Percentiles rank a stretch among this genome's conserved stretches.
phyloP scores from a whole-genome alignment of 2,113 vertebrate species.

The Ornithorhynchus anatinus region DNA sequence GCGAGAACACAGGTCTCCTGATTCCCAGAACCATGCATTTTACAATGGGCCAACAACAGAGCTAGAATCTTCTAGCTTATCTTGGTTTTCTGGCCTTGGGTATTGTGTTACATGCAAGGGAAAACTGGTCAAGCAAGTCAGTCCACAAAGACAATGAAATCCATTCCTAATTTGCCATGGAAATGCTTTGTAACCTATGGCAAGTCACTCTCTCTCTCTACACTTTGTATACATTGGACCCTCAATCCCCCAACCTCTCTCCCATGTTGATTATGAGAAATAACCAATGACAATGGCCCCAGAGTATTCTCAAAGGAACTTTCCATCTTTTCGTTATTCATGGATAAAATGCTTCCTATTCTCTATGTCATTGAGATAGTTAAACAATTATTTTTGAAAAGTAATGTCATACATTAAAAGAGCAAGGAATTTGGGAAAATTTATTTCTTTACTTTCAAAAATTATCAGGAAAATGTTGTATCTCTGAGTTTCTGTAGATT shows the following conservation, averaged over 20 bases:
- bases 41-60: too few species aligned
- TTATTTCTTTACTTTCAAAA: too few species aligned
- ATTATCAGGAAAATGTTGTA: constrained; percentile 35
- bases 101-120: too few species aligned
- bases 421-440: constrained; percentile 54
- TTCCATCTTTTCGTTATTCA: too few species aligned
- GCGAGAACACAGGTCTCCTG: too few species aligned
- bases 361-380: constrained; percentile 37
- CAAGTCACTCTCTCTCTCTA: neutral
- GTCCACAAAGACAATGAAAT: neutral
- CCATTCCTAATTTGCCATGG: neutral
- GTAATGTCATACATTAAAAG: constrained; percentile 46
- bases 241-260: too few species aligned
- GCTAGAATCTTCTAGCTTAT: too few species aligned
- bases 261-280: too few species aligned
- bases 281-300: too few species aligned
- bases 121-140: neutral
- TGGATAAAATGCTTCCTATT: neutral
- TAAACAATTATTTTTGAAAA: constrained; percentile 46
- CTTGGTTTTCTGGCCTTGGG: too few species aligned
- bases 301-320: too few species aligned
- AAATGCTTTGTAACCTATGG: neutral
- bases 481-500: constrained; percentile 44
- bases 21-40: too few species aligned
- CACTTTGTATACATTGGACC: neutral